These are phyloP conservation scores for Trachelipus rathkii DNA, from an alignment of 1,140 invertebrate genomes.

Conservation along the genomic window DNA sequence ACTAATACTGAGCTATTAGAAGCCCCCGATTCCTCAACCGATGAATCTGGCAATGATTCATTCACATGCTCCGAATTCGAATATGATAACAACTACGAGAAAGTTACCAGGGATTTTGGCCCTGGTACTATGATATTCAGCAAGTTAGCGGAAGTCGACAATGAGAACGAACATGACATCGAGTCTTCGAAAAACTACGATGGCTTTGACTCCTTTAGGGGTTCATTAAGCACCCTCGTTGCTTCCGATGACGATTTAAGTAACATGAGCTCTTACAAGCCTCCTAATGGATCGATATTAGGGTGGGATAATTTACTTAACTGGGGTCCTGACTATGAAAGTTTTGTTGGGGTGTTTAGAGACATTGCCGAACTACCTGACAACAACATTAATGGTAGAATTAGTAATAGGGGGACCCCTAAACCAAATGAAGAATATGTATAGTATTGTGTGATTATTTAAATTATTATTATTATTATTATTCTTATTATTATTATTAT, in stretches of 20 bases:
- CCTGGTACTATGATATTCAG: conserved; percentile 61
- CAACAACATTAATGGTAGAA: conserved; percentile 50
- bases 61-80: conserved; percentile 98
- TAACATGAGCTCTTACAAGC: conserved; percentile 62
- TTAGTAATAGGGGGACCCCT: conserved; percentile 45
- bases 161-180: conserved; percentile 54
- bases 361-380: conserved; percentile 92
- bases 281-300: conserved; percentile 69
- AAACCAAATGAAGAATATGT: conserved; percentile 50
- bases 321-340: conserved; percentile 94
- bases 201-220: conserved; percentile 86
- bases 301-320: conserved; percentile 91
- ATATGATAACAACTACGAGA: conserved; percentile 82
- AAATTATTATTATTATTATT: conserved; percentile 9
- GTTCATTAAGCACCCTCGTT: conserved; percentile 84
- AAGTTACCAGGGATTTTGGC: conserved; percentile 54
- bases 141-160: conserved; percentile 61
- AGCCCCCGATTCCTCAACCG: conserved; percentile 67
- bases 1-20: conserved; percentile 50
- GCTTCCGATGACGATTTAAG: conserved; percentile 82
- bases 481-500: conserved; percentile 11
- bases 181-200: conserved; percentile 61
- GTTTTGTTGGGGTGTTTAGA: conserved; percentile 89
- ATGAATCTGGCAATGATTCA: conserved; percentile 92
- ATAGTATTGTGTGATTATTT: conserved; percentile 31